These are phyloP conservation scores for Siderastrea siderea DNA, from an alignment of 92 coral and sea anemone species.

Conservation along the genomic window DNA sequence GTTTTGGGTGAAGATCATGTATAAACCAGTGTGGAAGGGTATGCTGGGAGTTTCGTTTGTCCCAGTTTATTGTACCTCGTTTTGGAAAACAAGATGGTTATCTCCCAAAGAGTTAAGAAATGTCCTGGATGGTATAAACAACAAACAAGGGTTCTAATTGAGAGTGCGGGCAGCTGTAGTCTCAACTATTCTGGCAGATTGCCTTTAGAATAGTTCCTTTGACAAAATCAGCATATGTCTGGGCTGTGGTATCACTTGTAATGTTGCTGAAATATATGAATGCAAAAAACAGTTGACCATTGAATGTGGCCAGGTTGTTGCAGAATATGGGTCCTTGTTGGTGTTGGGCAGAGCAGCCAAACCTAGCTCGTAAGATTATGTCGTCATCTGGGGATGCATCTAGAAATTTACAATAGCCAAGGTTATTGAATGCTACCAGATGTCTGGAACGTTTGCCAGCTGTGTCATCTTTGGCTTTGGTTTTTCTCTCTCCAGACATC, in stretches of 20 bases:
- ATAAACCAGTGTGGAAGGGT: too few species aligned
- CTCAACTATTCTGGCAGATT: neutral
- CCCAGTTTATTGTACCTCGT: too few species aligned
- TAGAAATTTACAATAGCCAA: constrained; percentile 3
- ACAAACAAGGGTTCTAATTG: too few species aligned
- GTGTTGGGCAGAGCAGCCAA: constrained; percentile 15
- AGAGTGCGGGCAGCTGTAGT: too few species aligned
- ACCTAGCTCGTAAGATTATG: constrained; percentile 8
- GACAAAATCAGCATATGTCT: constrained; percentile 3
- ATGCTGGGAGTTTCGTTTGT: too few species aligned
- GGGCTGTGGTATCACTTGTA: neutral
- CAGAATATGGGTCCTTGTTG: constrained; percentile 8
- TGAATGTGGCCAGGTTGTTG: constrained; percentile 7
- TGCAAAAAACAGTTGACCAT: constrained; percentile 9
- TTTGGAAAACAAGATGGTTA: too few species aligned
- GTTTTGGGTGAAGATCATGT: too few species aligned
- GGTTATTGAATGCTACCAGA: constrained; percentile 6
- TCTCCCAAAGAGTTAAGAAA: too few species aligned
- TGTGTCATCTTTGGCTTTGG: neutral
- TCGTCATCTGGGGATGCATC: constrained; percentile 25
- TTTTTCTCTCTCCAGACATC: too few species aligned
- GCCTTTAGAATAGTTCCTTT: constrained; percentile 12
- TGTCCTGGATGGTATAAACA: too few species aligned
- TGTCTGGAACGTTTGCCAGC: neutral
- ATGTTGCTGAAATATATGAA: constrained; percentile 2